Conservation (phyloP, 1,140 invertebrate species). For the Tetranychus cinnabarinus region DNA sequence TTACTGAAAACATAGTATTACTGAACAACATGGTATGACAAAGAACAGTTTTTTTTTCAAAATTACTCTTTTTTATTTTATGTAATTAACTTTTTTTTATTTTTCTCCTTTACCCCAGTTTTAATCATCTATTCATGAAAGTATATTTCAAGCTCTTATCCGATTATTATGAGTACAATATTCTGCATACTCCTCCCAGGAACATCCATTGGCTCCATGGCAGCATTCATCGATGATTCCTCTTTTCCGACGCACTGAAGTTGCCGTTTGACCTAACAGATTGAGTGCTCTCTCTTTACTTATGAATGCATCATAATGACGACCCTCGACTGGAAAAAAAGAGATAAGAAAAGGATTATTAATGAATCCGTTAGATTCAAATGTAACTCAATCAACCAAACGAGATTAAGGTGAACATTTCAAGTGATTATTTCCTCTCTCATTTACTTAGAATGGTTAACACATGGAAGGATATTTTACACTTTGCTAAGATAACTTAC, state of each 20-base stretch:
- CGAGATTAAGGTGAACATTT: background rate
- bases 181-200: slow-evolving; percentile 37
- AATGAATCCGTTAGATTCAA: background rate
- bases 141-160: slow-evolving; percentile 6
- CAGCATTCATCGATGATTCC: slow-evolving; percentile 33
- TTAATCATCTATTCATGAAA: too few species aligned
- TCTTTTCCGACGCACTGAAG: slow-evolving; percentile 6
- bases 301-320: slow-evolving; percentile 4
- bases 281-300: slow-evolving; percentile 6
- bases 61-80: too few species aligned
- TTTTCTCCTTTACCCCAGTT: too few species aligned
- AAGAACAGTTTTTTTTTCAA: too few species aligned
- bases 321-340: background rate
- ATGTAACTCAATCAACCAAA: background rate
- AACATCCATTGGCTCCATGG: slow-evolving; percentile 26
- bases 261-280: slow-evolving; percentile 5
- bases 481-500: too few species aligned
- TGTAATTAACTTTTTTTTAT: too few species aligned
- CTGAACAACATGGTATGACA: too few species aligned
- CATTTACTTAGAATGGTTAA: too few species aligned
- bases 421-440: too few species aligned
- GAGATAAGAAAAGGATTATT: background rate
- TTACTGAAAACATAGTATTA: too few species aligned
- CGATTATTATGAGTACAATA: slow-evolving; percentile 33
- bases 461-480: too few species aligned